Conservation (phyloP, 2,113 vertebrate genomes). For the Lipophrys pholis region DNA sequence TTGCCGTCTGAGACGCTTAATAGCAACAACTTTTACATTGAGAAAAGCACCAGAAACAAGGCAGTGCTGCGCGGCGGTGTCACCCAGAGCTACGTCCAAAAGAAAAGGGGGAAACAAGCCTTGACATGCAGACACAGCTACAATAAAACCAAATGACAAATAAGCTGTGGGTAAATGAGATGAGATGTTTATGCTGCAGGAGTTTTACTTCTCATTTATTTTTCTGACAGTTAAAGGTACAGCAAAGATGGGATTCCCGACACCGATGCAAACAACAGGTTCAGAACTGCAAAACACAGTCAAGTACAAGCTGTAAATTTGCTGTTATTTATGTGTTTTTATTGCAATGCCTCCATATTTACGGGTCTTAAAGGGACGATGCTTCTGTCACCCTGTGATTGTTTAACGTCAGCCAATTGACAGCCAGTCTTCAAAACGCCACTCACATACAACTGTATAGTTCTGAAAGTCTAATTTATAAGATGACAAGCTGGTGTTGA, state of each 20-base stretch:
- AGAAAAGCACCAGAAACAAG: slow-evolving; percentile 28
- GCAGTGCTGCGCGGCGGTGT: slow-evolving; percentile 5
- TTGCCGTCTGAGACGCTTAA: slow-evolving; percentile 33
- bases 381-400: too few species aligned
- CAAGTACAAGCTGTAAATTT: slow-evolving; percentile 51
- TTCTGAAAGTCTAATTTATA: slow-evolving; percentile 77
- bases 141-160: slow-evolving; percentile 31
- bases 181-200: not conserved
- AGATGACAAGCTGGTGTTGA: slow-evolving; percentile 65
- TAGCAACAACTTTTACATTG: slow-evolving; percentile 5
- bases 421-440: not conserved
- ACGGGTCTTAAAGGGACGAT: slow-evolving; percentile 1
- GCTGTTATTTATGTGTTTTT: slow-evolving; percentile 70
- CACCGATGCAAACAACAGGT: not conserved
- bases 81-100: slow-evolving; percentile 22
- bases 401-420: not conserved
- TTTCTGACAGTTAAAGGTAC: not conserved
- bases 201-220: slow-evolving; percentile 6
- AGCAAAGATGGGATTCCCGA: slow-evolving; percentile 8
- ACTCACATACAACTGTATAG: slow-evolving; percentile 52
- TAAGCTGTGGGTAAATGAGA: not conserved
- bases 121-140: slow-evolving; percentile 13
- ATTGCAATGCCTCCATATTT: slow-evolving; percentile 29
- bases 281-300: slow-evolving; percentile 23
- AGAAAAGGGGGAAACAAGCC: slow-evolving; percentile 11